A percentile compares a stretch with the other conserved stretches of the same genome.
These are phyloP conservation scores for Caenorhabditis plicata DNA, from an alignment of 2,888 invertebrate species.

Conservation along the genomic window DNA sequence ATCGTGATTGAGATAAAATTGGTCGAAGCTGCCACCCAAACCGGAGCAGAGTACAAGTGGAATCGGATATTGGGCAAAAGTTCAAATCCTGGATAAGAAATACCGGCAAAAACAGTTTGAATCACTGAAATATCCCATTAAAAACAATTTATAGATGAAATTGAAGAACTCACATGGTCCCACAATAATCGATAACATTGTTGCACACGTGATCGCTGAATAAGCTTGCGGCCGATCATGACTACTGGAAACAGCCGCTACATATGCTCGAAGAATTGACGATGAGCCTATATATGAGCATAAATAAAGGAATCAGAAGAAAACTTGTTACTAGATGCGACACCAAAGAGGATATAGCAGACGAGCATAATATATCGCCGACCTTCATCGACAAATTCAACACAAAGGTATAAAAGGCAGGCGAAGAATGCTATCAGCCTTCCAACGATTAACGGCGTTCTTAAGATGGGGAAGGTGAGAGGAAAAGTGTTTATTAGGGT, in stretches of 20 bases:
- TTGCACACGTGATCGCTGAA: constrained; percentile 29
- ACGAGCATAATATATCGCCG: constrained; percentile 35
- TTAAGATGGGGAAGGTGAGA: too few relatives aligned
- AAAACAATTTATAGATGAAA: background rate
- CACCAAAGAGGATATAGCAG: constrained; percentile 42
- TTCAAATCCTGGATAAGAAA: constrained; percentile 32
- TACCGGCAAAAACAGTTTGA: constrained; percentile 34
- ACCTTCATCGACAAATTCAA: constrained; percentile 34
- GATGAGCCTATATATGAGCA: too few relatives aligned
- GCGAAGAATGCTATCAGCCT: constrained; percentile 34
- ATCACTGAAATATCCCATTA: constrained; percentile 30
- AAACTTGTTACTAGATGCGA: constrained; percentile 31
- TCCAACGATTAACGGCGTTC: constrained; percentile 33
- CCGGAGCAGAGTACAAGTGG: constrained; percentile 44
- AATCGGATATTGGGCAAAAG: constrained; percentile 30
- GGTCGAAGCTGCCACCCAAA: constrained; percentile 40
- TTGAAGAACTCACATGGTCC: constrained; percentile 33
- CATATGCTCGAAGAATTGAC: constrained; percentile 37
- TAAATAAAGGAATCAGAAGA: constrained; percentile 6
- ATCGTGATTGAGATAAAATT: constrained; percentile 43
- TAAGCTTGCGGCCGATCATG: constrained; percentile 36
- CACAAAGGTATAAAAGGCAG: constrained; percentile 39
- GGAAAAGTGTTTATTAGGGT: too few relatives aligned
- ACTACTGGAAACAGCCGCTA: constrained; percentile 31
- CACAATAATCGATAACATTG: constrained; percentile 37